Percentiles rank a stretch among this genome's conserved stretches.
phyloP scores from a whole-genome alignment of 2,888 invertebrate genomes.

The Pseudolycoriella hygida region DNA sequence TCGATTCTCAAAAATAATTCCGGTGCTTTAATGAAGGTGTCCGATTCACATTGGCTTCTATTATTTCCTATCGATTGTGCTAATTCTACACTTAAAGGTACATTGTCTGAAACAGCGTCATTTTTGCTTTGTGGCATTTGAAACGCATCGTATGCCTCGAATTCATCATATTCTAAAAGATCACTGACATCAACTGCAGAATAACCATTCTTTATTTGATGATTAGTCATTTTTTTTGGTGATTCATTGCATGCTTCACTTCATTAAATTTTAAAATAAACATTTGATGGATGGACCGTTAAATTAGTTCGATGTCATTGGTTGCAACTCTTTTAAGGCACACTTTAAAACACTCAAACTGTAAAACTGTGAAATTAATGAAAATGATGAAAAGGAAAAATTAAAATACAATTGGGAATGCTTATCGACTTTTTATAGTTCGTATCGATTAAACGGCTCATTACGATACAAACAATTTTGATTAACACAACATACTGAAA shows the following conservation, averaged over 20 bases:
- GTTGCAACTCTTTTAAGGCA: too few relatives aligned
- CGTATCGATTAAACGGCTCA: too few relatives aligned
- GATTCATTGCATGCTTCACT: neutral
- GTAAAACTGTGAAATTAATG: too few relatives aligned
- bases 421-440: too few relatives aligned
- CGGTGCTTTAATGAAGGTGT: conserved; percentile 3
- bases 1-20: conserved; percentile 12
- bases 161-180: conserved; percentile 6
- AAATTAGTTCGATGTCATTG: too few relatives aligned
- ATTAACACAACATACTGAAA: too few relatives aligned
- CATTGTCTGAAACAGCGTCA: conserved; percentile 2
- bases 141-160: conserved; percentile 2
- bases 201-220: neutral
- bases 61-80: conserved; percentile 7
- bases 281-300: too few relatives aligned
- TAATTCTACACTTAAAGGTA: conserved; percentile 12
- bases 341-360: too few relatives aligned
- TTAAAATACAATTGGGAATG: too few relatives aligned
- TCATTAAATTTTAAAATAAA: neutral
- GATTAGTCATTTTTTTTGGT: neutral
- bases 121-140: neutral
- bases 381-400: too few relatives aligned
- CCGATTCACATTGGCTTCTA: neutral
- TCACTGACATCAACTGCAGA: neutral
- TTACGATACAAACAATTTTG: too few relatives aligned